phyloP scores from a whole-genome alignment of 23 tunicate genomes.

The Corella eumyota region DNA sequence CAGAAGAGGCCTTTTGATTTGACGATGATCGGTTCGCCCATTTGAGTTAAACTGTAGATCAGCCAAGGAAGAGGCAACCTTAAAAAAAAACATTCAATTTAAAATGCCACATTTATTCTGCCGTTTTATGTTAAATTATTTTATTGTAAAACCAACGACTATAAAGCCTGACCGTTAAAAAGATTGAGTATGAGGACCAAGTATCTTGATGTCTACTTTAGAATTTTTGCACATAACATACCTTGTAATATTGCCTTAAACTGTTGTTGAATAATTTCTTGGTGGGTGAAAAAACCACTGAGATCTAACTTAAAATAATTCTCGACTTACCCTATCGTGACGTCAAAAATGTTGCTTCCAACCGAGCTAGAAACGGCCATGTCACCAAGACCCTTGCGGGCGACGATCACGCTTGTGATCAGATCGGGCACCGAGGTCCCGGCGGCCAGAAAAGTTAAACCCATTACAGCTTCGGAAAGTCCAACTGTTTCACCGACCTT shows the following conservation, averaged over 20 bases:
- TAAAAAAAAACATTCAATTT: neutral
- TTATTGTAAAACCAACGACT: no score
- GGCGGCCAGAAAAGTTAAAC: slow-evolving; percentile 83
- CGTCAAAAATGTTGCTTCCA: slow-evolving; percentile 90
- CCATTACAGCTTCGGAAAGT: slow-evolving; percentile 57
- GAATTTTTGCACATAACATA: no score
- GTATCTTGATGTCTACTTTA: no score
- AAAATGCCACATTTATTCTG: neutral
- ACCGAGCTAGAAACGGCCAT: slow-evolving; percentile 90
- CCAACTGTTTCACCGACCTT: slow-evolving; percentile 70
- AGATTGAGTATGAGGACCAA: no score
- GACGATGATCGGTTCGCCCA: slow-evolving; percentile 49
- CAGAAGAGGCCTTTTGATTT: slow-evolving; percentile 64
- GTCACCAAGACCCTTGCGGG: slow-evolving; percentile 82
- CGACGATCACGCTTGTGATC: slow-evolving; percentile 87
- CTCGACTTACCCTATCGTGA: slow-evolving; percentile 82
- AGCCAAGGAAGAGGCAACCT: slow-evolving; percentile 90
- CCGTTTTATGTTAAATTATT: no score
- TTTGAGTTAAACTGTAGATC: slow-evolving; percentile 1
- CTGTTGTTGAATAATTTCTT: no score
- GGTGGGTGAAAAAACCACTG: no score
- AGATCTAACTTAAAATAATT: no score
- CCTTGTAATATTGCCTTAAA: no score
- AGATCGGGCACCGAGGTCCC: slow-evolving; percentile 89
- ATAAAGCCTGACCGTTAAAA: no score